Base-by-base conservation (phyloP, 2,888 invertebrate genomes). In the Drosophila rubida region DNA sequence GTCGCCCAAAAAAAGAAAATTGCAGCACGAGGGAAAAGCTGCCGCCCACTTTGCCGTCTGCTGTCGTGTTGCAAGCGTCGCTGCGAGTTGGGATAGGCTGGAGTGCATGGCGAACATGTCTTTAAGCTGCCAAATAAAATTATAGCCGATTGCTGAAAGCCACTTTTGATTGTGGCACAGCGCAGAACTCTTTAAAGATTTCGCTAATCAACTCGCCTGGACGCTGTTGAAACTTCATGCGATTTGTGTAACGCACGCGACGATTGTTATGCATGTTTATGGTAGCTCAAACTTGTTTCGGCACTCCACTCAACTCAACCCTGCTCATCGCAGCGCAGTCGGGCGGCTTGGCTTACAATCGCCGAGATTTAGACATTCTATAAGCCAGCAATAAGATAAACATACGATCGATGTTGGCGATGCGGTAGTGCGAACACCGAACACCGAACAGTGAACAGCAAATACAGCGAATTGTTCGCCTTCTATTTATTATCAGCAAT, bases 201-300 rank as follows among this genome's bases (percentile, higher is more conserved):
- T 32, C 1, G 30, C n/a, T 35, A 35, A 35, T 32, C n/a, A 23
- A 22, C 22, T 1, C n/a, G 16, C 22, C 32, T 48, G 32, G 6
- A 14, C 19, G 19, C 19, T 19, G 4, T 13, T 30, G 8, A 13
- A 23, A 45, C 16, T 19, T n/a, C 6, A 14, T 14, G 5, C 25
- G 25, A 19, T 30, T 30, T 35, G 7, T 14, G 35, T 23, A n/a
- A n/a, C 35, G 35, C 25, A 11, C 27, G 25, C 44, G 22, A 42
- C 45, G 25, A 25, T 25, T 37, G 53, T 39, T 42, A 54, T 55
- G 35, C 22, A 58, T 59, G 25, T 25, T 19, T 1, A 2, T 19
- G n/a, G 5, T 25, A 68, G 37, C 27, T 68, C 59, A 66, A 78
- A 80, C 77, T 69, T 45, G 77, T 80, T 80, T 80, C 53, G 41